A percentile compares a stretch with the other conserved stretches of the same genome.
Evolutionary conservation across 2,888 invertebrate genomes (phyloP).

Genomic region (Drosophila cognata): DNA sequence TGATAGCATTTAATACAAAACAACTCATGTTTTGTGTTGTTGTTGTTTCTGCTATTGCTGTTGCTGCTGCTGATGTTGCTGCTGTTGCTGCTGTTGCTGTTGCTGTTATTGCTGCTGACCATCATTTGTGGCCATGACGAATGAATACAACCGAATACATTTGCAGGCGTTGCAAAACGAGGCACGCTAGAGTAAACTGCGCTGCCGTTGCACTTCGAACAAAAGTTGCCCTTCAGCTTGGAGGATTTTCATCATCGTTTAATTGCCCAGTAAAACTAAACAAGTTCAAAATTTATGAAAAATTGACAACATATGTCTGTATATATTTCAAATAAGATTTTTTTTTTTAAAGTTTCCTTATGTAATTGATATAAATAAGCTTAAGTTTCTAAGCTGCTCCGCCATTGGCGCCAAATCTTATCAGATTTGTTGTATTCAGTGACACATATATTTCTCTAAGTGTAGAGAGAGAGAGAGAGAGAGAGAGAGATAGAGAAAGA

Average conservation of each 20-base stretch:
- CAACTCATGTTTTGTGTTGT: slow-evolving; percentile 32
- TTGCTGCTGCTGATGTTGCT: background rate
- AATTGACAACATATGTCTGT: background rate
- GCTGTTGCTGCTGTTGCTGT: slow-evolving; percentile 19
- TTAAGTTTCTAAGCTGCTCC: background rate
- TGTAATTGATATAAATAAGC: background rate
- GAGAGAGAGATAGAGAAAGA: background rate
- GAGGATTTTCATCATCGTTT: background rate
- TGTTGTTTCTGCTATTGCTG: slow-evolving; percentile 4
- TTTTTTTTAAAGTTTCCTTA: background rate
- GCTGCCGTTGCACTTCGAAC: background rate
- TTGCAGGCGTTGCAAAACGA: slow-evolving; percentile 73
- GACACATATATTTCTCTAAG: background rate
- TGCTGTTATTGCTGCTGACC: slow-evolving; percentile 34
- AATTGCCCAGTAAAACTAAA: background rate
- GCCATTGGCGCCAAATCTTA: background rate
- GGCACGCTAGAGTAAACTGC: slow-evolving; percentile 25
- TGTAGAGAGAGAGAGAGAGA: background rate
- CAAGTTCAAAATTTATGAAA: background rate
- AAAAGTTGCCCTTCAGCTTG: background rate
- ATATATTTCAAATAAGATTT: background rate
- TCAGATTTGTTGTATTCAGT: background rate
- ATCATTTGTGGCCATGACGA: slow-evolving; percentile 69
- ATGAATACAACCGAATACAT: slow-evolving; percentile 55
- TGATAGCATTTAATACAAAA: slow-evolving; percentile 72